These are phyloP conservation scores for Frankliniella fusca DNA, from an alignment of 2,888 invertebrate species.

Conservation along the genomic window DNA sequence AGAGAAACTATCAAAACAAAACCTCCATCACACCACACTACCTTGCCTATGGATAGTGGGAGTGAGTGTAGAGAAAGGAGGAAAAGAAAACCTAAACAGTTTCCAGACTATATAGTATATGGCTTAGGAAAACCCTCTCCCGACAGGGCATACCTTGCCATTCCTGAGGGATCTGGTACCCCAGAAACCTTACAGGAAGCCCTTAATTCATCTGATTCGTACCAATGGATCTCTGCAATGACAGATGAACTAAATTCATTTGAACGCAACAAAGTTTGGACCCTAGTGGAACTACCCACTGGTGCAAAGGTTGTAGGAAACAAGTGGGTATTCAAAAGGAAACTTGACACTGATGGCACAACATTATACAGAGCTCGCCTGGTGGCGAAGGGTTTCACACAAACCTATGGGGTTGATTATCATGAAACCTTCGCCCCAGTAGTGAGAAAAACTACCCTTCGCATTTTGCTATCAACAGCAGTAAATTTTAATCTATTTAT, in stretches of 20 bases:
- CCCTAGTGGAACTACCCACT: conserved; percentile 26
- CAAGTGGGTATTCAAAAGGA: conserved; percentile 41
- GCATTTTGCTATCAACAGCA: conserved; percentile 37
- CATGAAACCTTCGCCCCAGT: conserved; percentile 44
- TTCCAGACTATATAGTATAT: too few species aligned
- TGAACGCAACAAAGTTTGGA: conserved; percentile 33
- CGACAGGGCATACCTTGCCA: too few species aligned
- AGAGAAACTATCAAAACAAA: too few species aligned
- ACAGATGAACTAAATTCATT: conserved; percentile 28
- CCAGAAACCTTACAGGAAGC: too few species aligned
- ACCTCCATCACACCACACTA: too few species aligned
- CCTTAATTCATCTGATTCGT: too few species aligned
- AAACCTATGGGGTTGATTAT: conserved; percentile 41
- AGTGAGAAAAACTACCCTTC: conserved; percentile 38
- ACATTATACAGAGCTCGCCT: conserved; percentile 41
- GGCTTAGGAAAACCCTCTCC: too few species aligned
- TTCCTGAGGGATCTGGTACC: too few species aligned
- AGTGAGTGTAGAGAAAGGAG: too few species aligned
- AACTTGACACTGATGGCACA: conserved; percentile 40
- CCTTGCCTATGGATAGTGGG: too few species aligned
- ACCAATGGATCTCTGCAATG: conserved; percentile 32
- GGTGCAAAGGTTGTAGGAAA: conserved; percentile 32
- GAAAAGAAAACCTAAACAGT: too few species aligned
- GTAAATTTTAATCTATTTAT: conserved; percentile 34
- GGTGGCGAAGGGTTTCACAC: conserved; percentile 41